These are phyloP conservation scores for Lepidocyrtinus sp. DNA, from an alignment of 2,888 invertebrate species.

Conservation along the genomic window DNA sequence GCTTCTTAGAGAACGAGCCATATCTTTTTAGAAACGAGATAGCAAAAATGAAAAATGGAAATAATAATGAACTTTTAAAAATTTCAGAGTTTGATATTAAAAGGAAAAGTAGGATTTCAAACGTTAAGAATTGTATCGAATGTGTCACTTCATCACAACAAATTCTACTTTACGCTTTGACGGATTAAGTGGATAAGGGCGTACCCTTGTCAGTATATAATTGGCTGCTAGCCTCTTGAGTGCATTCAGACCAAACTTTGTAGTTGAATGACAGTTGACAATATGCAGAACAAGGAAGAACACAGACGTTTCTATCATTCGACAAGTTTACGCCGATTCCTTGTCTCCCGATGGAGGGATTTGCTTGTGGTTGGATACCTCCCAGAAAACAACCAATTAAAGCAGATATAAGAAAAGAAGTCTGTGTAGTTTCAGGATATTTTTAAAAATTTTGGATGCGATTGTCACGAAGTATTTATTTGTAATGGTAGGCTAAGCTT, in stretches of 20 bases:
- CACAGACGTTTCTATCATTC: not conserved
- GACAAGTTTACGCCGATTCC: not conserved
- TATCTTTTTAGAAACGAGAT: too few relatives aligned
- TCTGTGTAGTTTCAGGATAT: too few relatives aligned
- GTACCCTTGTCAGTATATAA: constrained; percentile 43
- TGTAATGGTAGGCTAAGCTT: too few relatives aligned
- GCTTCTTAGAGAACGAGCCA: too few relatives aligned
- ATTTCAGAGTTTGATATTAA: too few relatives aligned
- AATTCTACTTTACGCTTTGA: constrained; percentile 8
- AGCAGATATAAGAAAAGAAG: too few relatives aligned
- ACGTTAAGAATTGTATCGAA: not conserved
- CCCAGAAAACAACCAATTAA: not conserved
- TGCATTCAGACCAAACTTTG: not conserved
- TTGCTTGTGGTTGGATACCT: not conserved
- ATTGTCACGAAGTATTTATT: too few relatives aligned
- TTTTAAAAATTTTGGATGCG: too few relatives aligned
- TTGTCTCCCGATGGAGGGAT: not conserved
- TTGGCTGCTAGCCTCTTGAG: constrained; percentile 25
- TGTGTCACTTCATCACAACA: not conserved
- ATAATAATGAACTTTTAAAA: not conserved
- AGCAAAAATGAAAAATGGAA: not conserved
- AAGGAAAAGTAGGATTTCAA: not conserved
- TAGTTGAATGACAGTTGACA: constrained; percentile 18
- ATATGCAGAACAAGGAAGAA: not conserved
- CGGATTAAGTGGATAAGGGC: constrained; percentile 51